Evolutionary conservation across 2,113 vertebrate species (phyloP), one percentile per base, ranked within the genome.

Genomic region (Chauna torquata): DNA sequence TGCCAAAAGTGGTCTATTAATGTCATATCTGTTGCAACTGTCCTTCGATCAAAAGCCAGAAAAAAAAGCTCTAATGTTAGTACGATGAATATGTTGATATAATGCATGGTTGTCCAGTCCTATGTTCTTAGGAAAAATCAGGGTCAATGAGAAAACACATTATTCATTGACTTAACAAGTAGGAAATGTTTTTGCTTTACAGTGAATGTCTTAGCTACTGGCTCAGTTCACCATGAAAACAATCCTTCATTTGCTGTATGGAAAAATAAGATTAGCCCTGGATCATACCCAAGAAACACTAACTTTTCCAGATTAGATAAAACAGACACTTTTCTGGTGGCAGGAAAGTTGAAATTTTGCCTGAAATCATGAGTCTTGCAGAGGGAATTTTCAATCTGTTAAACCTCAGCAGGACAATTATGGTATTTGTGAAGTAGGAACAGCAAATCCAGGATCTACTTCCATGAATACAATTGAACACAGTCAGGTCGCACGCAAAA

Each of bases 271-370:
- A 45, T 36, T 96, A 82, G 52, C 23, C 24, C 23, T 87, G 86
- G 95, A 78, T 64, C 70, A 18, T 49, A 68, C 27, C 77, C 91
- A 96, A 82, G 44, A 84, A 65, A 82, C 81, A 89, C 89, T 94
- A 94, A 77, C 83, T 94, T 96, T 94, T 92, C 65, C 81, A 76
- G 44, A 69, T 92, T 91, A 89, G 93, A 89, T 76, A 84, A 94
- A 96, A 36, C 86, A 97, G 91, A 94, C 40, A 55, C 61, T 87
- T 81, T 65, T 84, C 49, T 94, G 52, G 36, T 95, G 69, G 61
- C 81, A 91, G 57, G 10, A 49, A 85, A 47, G 34, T 57, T 95
- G 93, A 94, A 95, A 82, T 84, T 79, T 94, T 89, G 86, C 96
- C 89, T 52, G 76, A 85, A 94, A 94, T 91, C 47, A 47, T 59